Conservation (phyloP, 2,888 invertebrate genomes). For the Scrobipalpa costella region DNA sequence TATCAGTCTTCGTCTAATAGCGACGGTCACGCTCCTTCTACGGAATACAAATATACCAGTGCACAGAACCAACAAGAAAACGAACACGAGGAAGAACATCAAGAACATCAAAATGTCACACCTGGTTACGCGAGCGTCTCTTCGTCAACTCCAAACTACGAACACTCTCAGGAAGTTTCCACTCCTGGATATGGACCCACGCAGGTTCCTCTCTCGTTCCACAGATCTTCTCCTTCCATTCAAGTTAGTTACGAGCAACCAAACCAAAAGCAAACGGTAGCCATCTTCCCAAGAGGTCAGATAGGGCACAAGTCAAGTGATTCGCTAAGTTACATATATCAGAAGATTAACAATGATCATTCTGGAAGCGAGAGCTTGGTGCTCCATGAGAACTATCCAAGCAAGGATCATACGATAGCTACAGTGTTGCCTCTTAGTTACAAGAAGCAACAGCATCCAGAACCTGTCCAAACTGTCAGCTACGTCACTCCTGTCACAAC, state of each 20-base stretch:
- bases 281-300: slow-evolving; percentile 48
- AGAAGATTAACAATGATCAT: slow-evolving; percentile 55
- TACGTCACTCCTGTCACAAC: slow-evolving; percentile 72
- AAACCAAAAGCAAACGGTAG: slow-evolving; percentile 49
- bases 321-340: slow-evolving; percentile 52
- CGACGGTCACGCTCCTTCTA: not conserved
- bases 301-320: slow-evolving; percentile 39
- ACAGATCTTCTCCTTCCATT: slow-evolving; percentile 37
- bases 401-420: slow-evolving; percentile 80
- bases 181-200: slow-evolving; percentile 37
- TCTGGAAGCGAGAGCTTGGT: slow-evolving; percentile 54
- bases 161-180: slow-evolving; percentile 37
- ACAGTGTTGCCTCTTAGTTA: slow-evolving; percentile 71
- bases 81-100: slow-evolving; percentile 27
- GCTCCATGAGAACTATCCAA: slow-evolving; percentile 81
- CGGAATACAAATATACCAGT: not conserved
- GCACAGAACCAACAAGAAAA: slow-evolving; percentile 16
- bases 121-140: slow-evolving; percentile 44
- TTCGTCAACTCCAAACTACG: slow-evolving; percentile 42
- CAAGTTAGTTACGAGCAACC: slow-evolving; percentile 40
- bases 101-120: slow-evolving; percentile 35
- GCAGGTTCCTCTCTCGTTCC: slow-evolving; percentile 39
- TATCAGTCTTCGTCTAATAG: slow-evolving; percentile 10
- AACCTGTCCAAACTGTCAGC: slow-evolving; percentile 61
- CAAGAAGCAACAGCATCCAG: slow-evolving; percentile 48